phyloP scores from a whole-genome alignment of 2,113 vertebrate genomes.

The Australoheros scitulus region DNA sequence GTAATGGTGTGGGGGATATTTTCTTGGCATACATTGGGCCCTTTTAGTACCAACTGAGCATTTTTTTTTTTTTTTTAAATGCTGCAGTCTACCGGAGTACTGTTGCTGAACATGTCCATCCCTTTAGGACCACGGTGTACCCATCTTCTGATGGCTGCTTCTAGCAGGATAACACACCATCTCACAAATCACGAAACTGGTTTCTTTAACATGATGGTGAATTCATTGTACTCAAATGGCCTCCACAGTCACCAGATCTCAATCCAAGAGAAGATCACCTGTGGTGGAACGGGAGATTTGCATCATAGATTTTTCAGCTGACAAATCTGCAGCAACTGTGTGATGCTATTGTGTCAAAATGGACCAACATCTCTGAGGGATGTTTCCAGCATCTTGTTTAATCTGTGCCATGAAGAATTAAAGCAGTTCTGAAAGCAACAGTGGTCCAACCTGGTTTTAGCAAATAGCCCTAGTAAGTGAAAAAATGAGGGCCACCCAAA shows the following conservation, averaged over 20 bases:
- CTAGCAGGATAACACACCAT: neutral
- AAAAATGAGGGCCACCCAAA: no score
- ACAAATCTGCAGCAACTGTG: neutral
- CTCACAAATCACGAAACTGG: neutral
- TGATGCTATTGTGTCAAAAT: neutral
- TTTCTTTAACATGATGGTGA: neutral
- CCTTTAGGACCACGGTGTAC: neutral
- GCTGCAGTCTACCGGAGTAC: neutral
- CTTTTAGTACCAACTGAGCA: neutral
- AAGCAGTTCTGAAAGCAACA: neutral
- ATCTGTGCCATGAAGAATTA: neutral
- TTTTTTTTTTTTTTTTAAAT: neutral
- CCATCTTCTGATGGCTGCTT: neutral
- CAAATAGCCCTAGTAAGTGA: neutral
- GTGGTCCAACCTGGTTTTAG: neutral
- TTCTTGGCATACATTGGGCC: neutral
- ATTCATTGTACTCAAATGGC: neutral
- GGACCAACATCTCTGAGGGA: neutral
- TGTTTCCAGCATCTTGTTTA: neutral
- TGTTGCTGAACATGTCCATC: neutral
- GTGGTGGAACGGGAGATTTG: neutral
- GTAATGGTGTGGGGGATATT: neutral
- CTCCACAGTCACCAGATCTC: neutral
- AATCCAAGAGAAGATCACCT: neutral
- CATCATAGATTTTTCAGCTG: neutral